A percentile compares a stretch with the other conserved stretches of the same genome.
Conservation (phyloP, 1,140 invertebrate species). For the honey bee (Apis mellifera) region DNA sequence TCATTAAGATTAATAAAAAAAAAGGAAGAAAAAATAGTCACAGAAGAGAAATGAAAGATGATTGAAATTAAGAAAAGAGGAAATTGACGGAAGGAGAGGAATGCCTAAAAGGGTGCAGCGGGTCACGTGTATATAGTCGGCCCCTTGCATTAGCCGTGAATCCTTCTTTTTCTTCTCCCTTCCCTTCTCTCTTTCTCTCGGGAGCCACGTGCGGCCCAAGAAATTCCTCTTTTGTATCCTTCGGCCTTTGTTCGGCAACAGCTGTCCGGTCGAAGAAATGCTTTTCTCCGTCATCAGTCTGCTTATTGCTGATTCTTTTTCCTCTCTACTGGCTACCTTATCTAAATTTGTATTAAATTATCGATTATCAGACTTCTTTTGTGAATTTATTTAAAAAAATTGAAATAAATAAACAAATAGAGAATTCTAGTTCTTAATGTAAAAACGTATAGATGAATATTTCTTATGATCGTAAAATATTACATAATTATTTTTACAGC, state of each 20-base stretch:
- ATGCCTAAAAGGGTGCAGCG: constrained; percentile 37
- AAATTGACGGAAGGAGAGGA: constrained; percentile 20
- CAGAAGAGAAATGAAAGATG: background rate
- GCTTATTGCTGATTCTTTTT: constrained; percentile 48
- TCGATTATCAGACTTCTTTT: constrained; percentile 11
- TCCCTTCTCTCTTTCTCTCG: constrained; percentile 46
- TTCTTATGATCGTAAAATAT: too few species aligned
- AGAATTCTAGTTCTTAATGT: too few species aligned
- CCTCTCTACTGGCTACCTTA: background rate
- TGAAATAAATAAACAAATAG: background rate
- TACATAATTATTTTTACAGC: too few species aligned
- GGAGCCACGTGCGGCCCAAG: constrained; percentile 75
- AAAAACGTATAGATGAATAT: too few species aligned
- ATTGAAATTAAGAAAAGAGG: constrained; percentile 14
- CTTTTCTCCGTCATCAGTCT: constrained; percentile 71
- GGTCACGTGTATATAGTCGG: constrained; percentile 57
- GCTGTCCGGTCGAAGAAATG: constrained; percentile 78
- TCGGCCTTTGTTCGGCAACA: constrained; percentile 78
- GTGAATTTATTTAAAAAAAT: background rate
- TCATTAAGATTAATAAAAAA: background rate
- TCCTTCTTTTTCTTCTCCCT: constrained; percentile 28
- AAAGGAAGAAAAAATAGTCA: background rate
- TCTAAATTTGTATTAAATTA: constrained; percentile 54
- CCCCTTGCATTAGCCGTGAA: constrained; percentile 50
- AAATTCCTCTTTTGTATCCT: constrained; percentile 77